Percentiles rank a stretch among this genome's conserved stretches.
Conservation (phyloP, 2,797 vertebrate species). For the Ibycter americanus region DNA sequence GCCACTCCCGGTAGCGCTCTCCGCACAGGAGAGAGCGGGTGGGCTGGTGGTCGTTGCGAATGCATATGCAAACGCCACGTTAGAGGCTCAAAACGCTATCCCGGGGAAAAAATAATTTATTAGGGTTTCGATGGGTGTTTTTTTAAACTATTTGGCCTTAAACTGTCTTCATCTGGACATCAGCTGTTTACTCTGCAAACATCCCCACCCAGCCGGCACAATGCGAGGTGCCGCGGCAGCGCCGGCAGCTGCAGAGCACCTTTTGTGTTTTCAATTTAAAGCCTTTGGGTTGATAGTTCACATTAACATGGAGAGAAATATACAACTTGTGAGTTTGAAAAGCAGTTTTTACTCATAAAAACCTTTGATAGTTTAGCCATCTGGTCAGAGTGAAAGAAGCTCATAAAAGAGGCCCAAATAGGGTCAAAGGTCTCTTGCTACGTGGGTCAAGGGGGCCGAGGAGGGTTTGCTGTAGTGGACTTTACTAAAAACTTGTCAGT, state of each 20-base stretch:
- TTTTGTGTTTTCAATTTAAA: conserved; percentile 75
- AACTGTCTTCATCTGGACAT: conserved; percentile 74
- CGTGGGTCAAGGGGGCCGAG: conserved; percentile 91
- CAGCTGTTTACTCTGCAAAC: conserved; percentile 77
- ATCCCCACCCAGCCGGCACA: conserved; percentile 55
- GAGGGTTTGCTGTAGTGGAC: conserved; percentile 89
- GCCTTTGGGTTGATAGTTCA: conserved; percentile 71
- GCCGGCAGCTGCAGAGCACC: conserved; percentile 65
- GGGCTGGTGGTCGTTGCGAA: not conserved
- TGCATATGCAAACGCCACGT: not conserved
- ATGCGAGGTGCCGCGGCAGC: conserved; percentile 6
- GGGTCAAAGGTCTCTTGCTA: conserved; percentile 94
- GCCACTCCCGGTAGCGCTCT: not conserved
- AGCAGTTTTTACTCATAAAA: conserved; percentile 99
- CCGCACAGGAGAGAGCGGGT: not conserved
- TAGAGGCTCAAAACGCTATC: conserved; percentile 34
- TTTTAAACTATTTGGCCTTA: conserved; percentile 71
- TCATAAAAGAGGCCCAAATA: conserved; percentile 95
- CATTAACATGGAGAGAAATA: conserved; percentile 76
- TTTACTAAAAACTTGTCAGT: conserved; percentile 92
- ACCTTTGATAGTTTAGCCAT: conserved; percentile 99
- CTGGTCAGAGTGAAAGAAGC: conserved; percentile 91
- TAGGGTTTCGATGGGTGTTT: conserved; percentile 36
- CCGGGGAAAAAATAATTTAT: conserved; percentile 65
- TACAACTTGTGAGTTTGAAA: conserved; percentile 79